phyloP scores from a whole-genome alignment of 2,113 vertebrate genomes.

The Herpetotheres cachinnans region DNA sequence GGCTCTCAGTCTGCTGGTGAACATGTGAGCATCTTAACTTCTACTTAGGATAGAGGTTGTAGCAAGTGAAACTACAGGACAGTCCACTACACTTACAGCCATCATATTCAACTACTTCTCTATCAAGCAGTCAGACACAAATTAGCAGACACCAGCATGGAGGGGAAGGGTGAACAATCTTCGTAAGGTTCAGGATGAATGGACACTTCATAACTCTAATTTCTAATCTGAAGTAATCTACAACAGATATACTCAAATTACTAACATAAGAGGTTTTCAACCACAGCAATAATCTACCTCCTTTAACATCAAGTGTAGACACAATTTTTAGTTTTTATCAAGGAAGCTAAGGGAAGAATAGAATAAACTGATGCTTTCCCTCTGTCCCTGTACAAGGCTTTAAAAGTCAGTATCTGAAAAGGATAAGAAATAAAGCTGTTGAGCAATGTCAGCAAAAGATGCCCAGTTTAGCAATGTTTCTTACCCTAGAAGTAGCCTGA shows the following conservation, averaged over 20 bases:
- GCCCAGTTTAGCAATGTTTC: background rate
- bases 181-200: background rate
- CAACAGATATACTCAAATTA: background rate
- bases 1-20: background rate
- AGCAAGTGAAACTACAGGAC: background rate
- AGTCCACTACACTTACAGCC: background rate
- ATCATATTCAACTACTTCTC: background rate
- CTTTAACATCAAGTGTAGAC: background rate
- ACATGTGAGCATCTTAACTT: background rate
- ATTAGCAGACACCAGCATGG: background rate
- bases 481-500: background rate
- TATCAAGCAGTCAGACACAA: background rate
- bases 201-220: background rate
- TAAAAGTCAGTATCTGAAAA: background rate
- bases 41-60: background rate
- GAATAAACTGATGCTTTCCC: background rate
- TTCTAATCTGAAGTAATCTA: background rate
- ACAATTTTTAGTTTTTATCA: background rate
- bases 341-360: background rate
- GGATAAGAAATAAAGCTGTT: background rate
- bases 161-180: background rate
- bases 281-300: background rate
- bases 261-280: background rate
- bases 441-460: background rate
- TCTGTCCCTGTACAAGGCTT: background rate